Base-by-base conservation (phyloP, 1,140 invertebrate genomes). In the Drosophila bipectinata region DNA sequence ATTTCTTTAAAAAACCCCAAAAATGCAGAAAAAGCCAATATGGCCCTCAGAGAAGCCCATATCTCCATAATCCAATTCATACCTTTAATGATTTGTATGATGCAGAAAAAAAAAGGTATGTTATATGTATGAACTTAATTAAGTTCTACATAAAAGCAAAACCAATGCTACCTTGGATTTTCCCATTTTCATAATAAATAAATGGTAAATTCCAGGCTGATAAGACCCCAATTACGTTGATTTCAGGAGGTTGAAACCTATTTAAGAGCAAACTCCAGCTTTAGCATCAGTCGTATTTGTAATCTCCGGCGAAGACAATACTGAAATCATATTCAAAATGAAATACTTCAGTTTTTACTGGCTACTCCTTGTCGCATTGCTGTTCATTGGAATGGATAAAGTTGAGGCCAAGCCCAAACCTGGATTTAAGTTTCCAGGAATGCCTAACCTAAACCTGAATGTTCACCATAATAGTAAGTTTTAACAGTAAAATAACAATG, bases 141-240 rank as follows among this genome's bases (percentile, higher is more conserved):
- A 26, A 5, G 26, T 26, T 26, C 3, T 32, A 32, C 30, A 9
- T 32, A 9, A 32, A 32, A 32, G 30, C 30, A 8, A 0, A 9
- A 10, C 7, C 9, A 3, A 32, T 9, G 30, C 30, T 32, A 9
- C 30, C 0, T 2, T 10, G 32, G 32, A 34, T 34, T 34, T 34
- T 34, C 32, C 32, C 32, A 34, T 34, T 34, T 9, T 0, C 32
- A 34, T 10, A 18, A 18, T 18, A 18, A 18, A 18, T 34, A 10
- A 34, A 34, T 58, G 47, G 51, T 12, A n/a, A 52, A 63, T 44
- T 44, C 41, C 41, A 44, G n/a, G 18, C 18, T 47, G 44, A 47
- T 47, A 47, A 47, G 15, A 47, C 9, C 10, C 15, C 15, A 18
- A 8, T 18, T 21, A 18, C 44, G 9, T 15, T 14, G 14, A 10